phyloP scores from a whole-genome alignment of 1,140 invertebrate species.

The Coenobita brevimanus region DNA sequence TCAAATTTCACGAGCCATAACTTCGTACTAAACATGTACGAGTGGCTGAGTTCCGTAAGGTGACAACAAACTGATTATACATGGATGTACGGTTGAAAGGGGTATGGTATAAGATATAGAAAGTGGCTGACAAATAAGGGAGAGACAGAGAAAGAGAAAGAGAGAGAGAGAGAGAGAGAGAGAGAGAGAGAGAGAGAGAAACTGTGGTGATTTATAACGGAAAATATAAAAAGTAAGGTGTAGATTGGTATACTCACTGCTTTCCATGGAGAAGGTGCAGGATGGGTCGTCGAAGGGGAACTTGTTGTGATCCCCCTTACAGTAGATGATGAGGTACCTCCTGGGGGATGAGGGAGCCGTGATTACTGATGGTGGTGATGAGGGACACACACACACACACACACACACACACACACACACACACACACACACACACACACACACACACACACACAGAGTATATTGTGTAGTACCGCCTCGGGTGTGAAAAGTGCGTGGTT shows the following conservation, averaged over 20 bases:
- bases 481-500: background rate
- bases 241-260: constrained; percentile 85
- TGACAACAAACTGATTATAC: too few relatives aligned
- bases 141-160: background rate
- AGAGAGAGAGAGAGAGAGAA: background rate
- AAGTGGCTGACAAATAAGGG: background rate
- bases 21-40: too few relatives aligned
- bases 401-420: constrained; percentile 1
- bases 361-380: background rate
- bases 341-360: constrained; percentile 79
- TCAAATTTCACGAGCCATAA: too few relatives aligned
- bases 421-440: constrained; percentile 1
- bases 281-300: constrained; percentile 96
- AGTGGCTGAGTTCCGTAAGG: too few relatives aligned
- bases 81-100: too few relatives aligned
- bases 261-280: constrained; percentile 95
- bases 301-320: constrained; percentile 93
- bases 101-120: too few relatives aligned
- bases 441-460: background rate
- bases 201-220: too few relatives aligned
- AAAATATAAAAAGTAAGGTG: too few relatives aligned
- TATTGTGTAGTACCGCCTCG: background rate
- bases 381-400: background rate
- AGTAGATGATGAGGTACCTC: constrained; percentile 91
- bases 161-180: background rate